Conservation (phyloP, 2,797 vertebrate species). For the Oceanodroma leucorhoa region DNA sequence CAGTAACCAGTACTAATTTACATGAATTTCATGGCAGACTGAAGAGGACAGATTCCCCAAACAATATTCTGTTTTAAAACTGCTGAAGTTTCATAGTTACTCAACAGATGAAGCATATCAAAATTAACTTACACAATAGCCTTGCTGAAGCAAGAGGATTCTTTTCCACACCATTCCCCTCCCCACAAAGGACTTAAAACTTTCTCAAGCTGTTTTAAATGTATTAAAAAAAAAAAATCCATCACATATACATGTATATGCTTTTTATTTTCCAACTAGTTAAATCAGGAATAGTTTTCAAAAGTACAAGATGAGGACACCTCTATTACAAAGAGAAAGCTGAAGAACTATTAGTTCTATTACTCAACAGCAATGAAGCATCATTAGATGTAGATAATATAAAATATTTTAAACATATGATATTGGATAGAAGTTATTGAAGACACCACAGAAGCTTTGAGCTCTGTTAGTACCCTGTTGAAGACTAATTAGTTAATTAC, state of each 20-base stretch:
- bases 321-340: neutral
- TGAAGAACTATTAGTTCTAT: neutral
- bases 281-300: neutral
- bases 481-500: neutral
- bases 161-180: neutral
- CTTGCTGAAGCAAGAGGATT: neutral
- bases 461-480: neutral
- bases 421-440: neutral
- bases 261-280: neutral
- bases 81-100: neutral
- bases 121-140: neutral
- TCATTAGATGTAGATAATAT: neutral
- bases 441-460: neutral
- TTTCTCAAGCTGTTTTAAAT: neutral
- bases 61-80: neutral
- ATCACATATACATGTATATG: neutral
- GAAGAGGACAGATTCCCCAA: neutral
- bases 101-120: neutral
- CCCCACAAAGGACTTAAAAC: neutral
- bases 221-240: neutral
- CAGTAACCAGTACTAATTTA: neutral
- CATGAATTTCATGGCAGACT: neutral
- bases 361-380: neutral
- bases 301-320: neutral
- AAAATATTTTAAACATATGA: neutral